A percentile compares a stretch with the other conserved stretches of the same genome.
Conservation (phyloP, 2,797 vertebrate species). For the Enteromius unitaeniatus region DNA sequence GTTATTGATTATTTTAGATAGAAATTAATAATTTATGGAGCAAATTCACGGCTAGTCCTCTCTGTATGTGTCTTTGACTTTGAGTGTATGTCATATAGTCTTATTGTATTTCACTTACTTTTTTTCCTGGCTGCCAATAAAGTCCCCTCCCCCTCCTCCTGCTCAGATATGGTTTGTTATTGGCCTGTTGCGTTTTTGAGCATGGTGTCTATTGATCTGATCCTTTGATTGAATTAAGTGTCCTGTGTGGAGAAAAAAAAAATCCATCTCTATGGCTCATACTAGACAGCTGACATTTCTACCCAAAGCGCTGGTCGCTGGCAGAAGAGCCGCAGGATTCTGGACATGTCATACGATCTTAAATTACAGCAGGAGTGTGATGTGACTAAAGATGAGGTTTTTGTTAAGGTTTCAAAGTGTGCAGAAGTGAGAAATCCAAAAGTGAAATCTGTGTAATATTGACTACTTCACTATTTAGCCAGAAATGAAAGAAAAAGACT, state of each 20-base stretch:
- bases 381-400: slow-evolving; percentile 9
- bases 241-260: slow-evolving; percentile 63
- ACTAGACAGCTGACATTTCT: slow-evolving; percentile 79
- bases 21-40: not conserved
- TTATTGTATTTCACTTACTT: slow-evolving; percentile 41
- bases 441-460: not conserved
- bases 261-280: slow-evolving; percentile 75
- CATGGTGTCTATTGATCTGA: slow-evolving; percentile 48
- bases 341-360: not conserved
- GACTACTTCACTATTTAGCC: not conserved
- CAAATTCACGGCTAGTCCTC: not conserved
- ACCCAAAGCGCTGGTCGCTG: slow-evolving; percentile 71
- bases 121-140: slow-evolving; percentile 39
- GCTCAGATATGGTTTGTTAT: slow-evolving; percentile 50
- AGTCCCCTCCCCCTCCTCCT: slow-evolving; percentile 6
- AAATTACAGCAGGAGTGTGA: not conserved
- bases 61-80: slow-evolving; percentile 5
- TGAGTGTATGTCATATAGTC: slow-evolving; percentile 27
- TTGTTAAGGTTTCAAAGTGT: slow-evolving; percentile 22
- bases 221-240: slow-evolving; percentile 75
- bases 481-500: not conserved
- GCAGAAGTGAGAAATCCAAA: not conserved
- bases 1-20: not conserved
- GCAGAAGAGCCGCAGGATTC: slow-evolving; percentile 2
- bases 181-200: slow-evolving; percentile 48